Base-by-base conservation (phyloP, 2,888 invertebrate genomes). In the Eupsilia transversa region DNA sequence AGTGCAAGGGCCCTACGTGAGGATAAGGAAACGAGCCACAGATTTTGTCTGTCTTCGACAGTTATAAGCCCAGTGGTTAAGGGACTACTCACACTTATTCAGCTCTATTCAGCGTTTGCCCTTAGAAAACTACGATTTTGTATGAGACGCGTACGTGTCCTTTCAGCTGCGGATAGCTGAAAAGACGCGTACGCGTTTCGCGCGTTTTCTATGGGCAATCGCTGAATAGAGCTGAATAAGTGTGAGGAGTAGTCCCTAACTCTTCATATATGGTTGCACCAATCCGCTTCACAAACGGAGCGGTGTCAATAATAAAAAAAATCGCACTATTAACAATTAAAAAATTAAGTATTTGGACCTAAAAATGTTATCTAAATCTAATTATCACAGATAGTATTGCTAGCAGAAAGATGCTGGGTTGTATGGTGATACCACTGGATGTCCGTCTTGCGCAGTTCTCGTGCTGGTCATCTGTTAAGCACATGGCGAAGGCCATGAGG, bases 401-500 rank as follows among this genome's bases (percentile, higher is more conserved):
- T 85, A 86, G 72, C 85, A 83, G 78, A 82, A 85, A 82, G 86
- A 60, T 64, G 87, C 67, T 77, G 64, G 78, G 67, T 66, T 69
- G n/a, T 12, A 70, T 23, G 23, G 27, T 61, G 20, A 69, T 20
- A 7, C 80, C 64, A 57, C 77, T 76, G 1, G 82, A 83, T 4
- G 72, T 67, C 3, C 33, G 77, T 41, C 64, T 75, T 14, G 74
- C 76, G 74, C 96, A 96, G 73, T 95, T 95, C 23, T 91, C 93
- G 84, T 97, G 97, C 77, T 93, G 94, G 41, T 97, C 95, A 2
- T 95, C 92, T 0, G 97, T 97, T 0, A 98, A 93, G 86, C 98
- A 98, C 88, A 98, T 97, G 1, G 98, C 98, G 87, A 97, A 98
- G 0, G 97, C 97, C 95, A 98, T 97, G 35, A 98, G 97, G 88